Evolutionary conservation across 2,888 invertebrate species (phyloP).

Genomic region (Dryocosmus kuriphilus): DNA sequence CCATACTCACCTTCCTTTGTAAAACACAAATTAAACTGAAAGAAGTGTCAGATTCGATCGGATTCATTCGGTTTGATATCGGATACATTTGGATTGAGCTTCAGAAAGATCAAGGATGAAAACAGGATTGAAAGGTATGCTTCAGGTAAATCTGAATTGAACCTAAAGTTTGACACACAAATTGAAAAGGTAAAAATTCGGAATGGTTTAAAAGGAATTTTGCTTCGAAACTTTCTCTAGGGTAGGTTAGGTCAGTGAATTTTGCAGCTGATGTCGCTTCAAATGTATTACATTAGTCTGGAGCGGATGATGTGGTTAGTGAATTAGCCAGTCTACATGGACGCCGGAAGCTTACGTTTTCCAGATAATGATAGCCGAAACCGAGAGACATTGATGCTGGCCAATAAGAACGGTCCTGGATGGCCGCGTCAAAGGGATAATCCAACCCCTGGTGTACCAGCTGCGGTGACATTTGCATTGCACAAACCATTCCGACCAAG

Average conservation of each 20-base stretch:
- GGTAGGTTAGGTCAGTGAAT: background rate
- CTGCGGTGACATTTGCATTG: conserved; percentile 58
- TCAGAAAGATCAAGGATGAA: no score
- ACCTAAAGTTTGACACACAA: no score
- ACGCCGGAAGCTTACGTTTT: conserved; percentile 51
- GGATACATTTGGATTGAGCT: no score
- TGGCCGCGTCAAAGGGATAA: conserved; percentile 56
- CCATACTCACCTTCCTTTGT: conserved; percentile 21
- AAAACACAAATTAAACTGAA: conserved; percentile 15
- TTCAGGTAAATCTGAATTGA: no score
- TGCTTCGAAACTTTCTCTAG: no score
- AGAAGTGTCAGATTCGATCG: background rate
- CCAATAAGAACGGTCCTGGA: conserved; percentile 56
- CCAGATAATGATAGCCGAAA: conserved; percentile 53
- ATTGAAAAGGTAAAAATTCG: no score
- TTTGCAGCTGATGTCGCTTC: background rate
- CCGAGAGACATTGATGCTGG: conserved; percentile 50
- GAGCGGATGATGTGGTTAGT: background rate
- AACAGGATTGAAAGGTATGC: no score
- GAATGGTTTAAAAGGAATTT: no score
- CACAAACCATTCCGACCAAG: conserved; percentile 51
- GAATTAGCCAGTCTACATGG: background rate
- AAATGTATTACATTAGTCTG: background rate
- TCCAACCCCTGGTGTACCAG: conserved; percentile 56
- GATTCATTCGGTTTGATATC: no score